Conservation (phyloP, 2,888 invertebrate species). For the Ctenicera cuprea region DNA sequence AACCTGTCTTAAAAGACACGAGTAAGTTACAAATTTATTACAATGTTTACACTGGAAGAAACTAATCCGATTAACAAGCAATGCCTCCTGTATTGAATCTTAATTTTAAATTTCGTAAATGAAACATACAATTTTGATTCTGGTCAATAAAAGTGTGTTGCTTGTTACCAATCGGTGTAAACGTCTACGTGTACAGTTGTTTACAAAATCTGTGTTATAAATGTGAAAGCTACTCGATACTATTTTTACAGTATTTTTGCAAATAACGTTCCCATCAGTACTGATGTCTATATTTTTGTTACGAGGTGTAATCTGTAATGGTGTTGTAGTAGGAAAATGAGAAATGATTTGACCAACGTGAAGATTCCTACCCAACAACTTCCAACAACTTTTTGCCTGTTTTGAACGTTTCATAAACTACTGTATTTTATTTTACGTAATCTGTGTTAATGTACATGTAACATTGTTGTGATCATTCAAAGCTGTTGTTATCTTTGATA, state of each 20-base stretch:
- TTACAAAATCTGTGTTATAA: conserved; percentile 48
- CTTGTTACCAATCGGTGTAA: conserved; percentile 13
- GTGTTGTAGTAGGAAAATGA: conserved; percentile 38
- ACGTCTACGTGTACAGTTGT: conserved; percentile 39
- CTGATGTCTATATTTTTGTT: conserved; percentile 47
- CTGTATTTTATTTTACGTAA: conserved; percentile 19
- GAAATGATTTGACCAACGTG: conserved; percentile 23
- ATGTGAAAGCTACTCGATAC: conserved; percentile 39
- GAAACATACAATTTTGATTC: neutral
- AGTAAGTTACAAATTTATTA: conserved; percentile 26
- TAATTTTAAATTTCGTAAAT: neutral
- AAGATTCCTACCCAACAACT: conserved; percentile 22
- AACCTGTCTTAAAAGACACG: conserved; percentile 6
- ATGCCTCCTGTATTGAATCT: neutral
- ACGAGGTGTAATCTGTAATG: conserved; percentile 37
- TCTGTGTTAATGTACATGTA: conserved; percentile 46
- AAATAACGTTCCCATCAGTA: conserved; percentile 45
- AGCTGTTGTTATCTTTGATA: conserved; percentile 43
- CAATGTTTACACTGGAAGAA: conserved; percentile 13
- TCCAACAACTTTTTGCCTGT: conserved; percentile 7
- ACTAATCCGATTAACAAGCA: neutral
- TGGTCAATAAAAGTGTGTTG: neutral
- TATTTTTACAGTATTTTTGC: conserved; percentile 51
- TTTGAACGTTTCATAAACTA: conserved; percentile 18
- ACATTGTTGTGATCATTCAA: conserved; percentile 48